Evolutionary conservation across 2,888 invertebrate species (phyloP).

Genomic region (Melinaea marsaeus): DNA sequence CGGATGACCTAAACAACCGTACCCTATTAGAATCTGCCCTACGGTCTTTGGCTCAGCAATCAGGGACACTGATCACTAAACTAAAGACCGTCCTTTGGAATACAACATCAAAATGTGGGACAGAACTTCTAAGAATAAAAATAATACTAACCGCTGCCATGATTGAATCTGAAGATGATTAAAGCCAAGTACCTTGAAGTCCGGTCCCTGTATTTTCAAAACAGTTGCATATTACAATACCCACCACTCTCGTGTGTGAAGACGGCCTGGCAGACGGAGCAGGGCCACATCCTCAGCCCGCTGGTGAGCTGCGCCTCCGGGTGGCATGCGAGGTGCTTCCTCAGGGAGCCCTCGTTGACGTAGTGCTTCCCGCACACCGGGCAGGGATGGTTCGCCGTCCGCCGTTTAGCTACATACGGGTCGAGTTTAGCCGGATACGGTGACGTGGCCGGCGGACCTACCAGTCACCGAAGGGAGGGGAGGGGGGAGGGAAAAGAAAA

Average conservation of each 20-base stretch:
- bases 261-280: slow-evolving; percentile 96
- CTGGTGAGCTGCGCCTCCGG: slow-evolving; percentile 93
- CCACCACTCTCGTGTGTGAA: slow-evolving; percentile 96
- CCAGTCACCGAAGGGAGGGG: slow-evolving; percentile 61
- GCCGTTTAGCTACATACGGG: slow-evolving; percentile 93
- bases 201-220: no score
- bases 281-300: slow-evolving; percentile 96
- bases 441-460: slow-evolving; percentile 81
- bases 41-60: no score
- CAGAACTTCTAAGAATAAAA: no score
- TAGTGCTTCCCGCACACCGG: slow-evolving; percentile 97
- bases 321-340: slow-evolving; percentile 94
- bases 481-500: slow-evolving; percentile 43
- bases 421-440: slow-evolving; percentile 79
- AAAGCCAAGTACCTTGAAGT: no score
- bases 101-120: no score
- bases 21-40: not conserved
- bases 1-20: no score
- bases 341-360: slow-evolving; percentile 94
- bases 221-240: slow-evolving; percentile 34
- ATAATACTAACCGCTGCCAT: no score
- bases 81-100: no score
- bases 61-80: no score
- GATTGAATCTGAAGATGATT: no score
- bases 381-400: slow-evolving; percentile 96